Base-by-base conservation (phyloP, 2,113 vertebrate species). In the Tragelaphus scriptus region DNA sequence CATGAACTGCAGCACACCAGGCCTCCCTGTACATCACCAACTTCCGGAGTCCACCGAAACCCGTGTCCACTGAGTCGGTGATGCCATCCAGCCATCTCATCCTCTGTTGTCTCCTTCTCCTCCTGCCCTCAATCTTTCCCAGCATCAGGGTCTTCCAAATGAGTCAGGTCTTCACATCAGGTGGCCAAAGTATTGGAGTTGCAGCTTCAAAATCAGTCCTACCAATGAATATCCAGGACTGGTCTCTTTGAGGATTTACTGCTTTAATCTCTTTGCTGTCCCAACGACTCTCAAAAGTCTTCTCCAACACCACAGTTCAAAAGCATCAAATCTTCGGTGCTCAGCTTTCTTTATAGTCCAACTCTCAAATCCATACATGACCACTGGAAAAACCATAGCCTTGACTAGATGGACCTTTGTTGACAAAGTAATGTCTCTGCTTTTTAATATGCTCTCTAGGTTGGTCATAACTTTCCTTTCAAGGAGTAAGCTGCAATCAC, bases 1-100 rank as follows among this genome's bases (percentile, higher is more conserved):
- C n/a, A 2, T 11, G 4, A 71, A 71, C 65, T 0, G 0, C 65
- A 21, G n/a, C 65, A 71, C 0, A 0, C n/a, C 65, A 71, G 65
- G n/a, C 17, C 17, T 36, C 65, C 4, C n/a, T 71, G 8, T 36
- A 17, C 19, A 36, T 71, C n/a, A 36, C 32, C 32, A 36, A 19
- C 8, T 2, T 36, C 32, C 0, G 0, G 32, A 68, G 16, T n/a
- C 32, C 32, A n/a, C 32, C 4, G 2, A 68, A 19, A n/a, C 0
- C 17, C 17, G 21, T 10, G 32, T 68, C 65, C 65, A 68, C 1
- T 68, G 32, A 68, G 15, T 71, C 1, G 0, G 32, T 68, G 65
- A 68, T 36, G 65, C 65, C 17, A 36, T 11, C 17, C n/a, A 71
- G 21, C n/a, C 17, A 71, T 21, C 15, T 65, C 15, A 71, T 71